These are phyloP conservation scores for Lutjanus erythropterus DNA, from an alignment of 2,113 vertebrate species.

Conservation along the genomic window DNA sequence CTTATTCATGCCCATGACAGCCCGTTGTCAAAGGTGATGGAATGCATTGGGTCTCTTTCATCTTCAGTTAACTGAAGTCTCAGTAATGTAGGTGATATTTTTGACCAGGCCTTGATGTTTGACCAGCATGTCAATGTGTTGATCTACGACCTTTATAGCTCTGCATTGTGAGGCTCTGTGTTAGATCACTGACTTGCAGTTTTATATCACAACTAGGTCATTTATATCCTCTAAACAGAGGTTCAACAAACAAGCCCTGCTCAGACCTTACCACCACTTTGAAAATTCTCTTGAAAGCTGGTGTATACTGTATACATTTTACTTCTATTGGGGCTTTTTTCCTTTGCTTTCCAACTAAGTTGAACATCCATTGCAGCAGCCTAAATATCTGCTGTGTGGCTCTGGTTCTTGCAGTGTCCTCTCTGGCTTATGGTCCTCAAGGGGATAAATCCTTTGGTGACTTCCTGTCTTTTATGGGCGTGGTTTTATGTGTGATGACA, in stretches of 20 bases:
- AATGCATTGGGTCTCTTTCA: background rate
- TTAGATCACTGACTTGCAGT: background rate
- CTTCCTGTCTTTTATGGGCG: too few species aligned
- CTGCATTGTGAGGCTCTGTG: background rate
- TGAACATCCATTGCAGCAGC: background rate
- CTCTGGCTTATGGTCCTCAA: too few species aligned
- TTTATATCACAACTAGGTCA: background rate
- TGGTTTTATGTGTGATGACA: too few species aligned
- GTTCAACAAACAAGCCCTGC: background rate
- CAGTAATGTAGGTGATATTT: slow-evolving; percentile 1
- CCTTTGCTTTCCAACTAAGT: background rate
- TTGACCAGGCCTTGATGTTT: background rate
- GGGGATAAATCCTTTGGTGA: too few species aligned
- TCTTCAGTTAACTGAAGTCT: slow-evolving; percentile 2
- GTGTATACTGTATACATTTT: background rate
- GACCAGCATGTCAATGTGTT: background rate
- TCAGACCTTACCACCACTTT: background rate
- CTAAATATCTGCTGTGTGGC: too few species aligned
- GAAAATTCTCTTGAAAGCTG: background rate
- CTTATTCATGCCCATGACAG: background rate
- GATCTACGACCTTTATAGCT: background rate
- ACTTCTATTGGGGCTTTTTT: background rate
- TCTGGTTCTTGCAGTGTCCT: too few species aligned
- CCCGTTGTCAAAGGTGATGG: background rate
- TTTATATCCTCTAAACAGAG: background rate